Evolutionary conservation across 2,113 vertebrate genomes (phyloP), one percentile per base, ranked within the genome.

Genomic region (Cygnus buccinator): DNA sequence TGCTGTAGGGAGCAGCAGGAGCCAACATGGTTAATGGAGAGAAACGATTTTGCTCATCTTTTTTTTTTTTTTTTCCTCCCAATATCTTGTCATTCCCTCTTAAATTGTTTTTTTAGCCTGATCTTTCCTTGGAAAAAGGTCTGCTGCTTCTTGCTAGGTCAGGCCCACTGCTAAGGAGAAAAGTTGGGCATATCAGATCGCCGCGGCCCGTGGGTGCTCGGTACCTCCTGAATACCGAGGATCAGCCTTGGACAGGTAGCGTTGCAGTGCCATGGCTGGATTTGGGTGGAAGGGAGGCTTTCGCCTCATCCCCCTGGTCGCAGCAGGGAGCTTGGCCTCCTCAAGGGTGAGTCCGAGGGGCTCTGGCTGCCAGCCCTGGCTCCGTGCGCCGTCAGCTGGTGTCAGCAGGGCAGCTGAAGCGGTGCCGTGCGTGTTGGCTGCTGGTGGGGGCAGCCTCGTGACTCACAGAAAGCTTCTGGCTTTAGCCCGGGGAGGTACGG

Each of bases 1-100:
- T 92, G 92, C 93, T 96, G 87, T 84, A 94, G 93, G 96, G 92
- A 97, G 89, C 85, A 92, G 80, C 83, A 94, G 93, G 92, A 96
- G 84, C 81, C 87, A 82, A 57, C 72, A 22, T 18, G 48, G 90
- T 95, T 93, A 90, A 93, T 31, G 59, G 43, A 76, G 31, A 70
- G 37, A 80, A 76, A 82, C 75, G 21, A 79, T 33, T 92, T 78
- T 39, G n/a, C 86, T 87, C 96, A 87, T 90, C 66, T 85, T 28
- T 48, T 81, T 37, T 21, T 48, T 48, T 52, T 16, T 23, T 72
- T 35, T 8, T 5, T 5, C 26, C 18, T 67, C 37, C 28, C 25
- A 10, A 20, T 8, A 72, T 22, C 50, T 3, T 33, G 8, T 84
- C 50, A 0, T 0, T 72, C 58, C 39, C 19, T 85, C 66, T 73